phyloP scores from a whole-genome alignment of 2,888 invertebrate genomes.

The Phasia obesa region DNA sequence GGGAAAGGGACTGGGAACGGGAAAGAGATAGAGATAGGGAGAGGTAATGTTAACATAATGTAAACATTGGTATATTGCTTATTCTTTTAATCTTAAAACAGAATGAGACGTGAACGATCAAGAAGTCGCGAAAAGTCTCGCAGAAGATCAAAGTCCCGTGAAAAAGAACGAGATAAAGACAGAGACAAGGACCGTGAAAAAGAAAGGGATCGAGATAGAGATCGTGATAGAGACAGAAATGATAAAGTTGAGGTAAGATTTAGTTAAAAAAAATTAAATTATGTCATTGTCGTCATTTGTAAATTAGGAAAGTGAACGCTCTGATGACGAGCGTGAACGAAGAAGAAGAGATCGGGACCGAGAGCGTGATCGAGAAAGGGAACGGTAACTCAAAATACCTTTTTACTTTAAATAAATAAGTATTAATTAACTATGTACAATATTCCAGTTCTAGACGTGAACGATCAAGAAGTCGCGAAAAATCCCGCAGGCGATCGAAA shows the following conservation, averaged over 20 bases:
- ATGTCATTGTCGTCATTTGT: background rate
- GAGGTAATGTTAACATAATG: conserved; percentile 72
- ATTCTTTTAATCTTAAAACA: conserved; percentile 22
- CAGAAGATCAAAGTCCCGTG: conserved; percentile 85
- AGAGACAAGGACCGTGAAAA: conserved; percentile 84
- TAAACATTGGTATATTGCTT: background rate
- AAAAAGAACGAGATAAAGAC: conserved; percentile 78
- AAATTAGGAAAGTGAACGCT: conserved; percentile 73
- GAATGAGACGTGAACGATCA: conserved; percentile 76
- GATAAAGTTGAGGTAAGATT: conserved; percentile 70
- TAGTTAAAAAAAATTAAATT: too few species aligned
- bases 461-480: conserved; percentile 87
- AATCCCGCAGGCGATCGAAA: conserved; percentile 86
- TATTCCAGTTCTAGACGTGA: conserved; percentile 77
- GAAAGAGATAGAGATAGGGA: conserved; percentile 81
- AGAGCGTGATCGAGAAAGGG: conserved; percentile 78
- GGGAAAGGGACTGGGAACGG: conserved; percentile 80
- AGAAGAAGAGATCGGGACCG: conserved; percentile 76
- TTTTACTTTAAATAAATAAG: background rate
- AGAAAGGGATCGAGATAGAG: conserved; percentile 72
- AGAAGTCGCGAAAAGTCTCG: conserved; percentile 82
- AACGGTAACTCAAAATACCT: conserved; percentile 72
- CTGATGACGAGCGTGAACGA: conserved; percentile 77
- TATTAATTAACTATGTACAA: background rate
- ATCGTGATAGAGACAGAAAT: conserved; percentile 81